Conservation (phyloP, 2,888 invertebrate genomes). For the Escarpia spicata region DNA sequence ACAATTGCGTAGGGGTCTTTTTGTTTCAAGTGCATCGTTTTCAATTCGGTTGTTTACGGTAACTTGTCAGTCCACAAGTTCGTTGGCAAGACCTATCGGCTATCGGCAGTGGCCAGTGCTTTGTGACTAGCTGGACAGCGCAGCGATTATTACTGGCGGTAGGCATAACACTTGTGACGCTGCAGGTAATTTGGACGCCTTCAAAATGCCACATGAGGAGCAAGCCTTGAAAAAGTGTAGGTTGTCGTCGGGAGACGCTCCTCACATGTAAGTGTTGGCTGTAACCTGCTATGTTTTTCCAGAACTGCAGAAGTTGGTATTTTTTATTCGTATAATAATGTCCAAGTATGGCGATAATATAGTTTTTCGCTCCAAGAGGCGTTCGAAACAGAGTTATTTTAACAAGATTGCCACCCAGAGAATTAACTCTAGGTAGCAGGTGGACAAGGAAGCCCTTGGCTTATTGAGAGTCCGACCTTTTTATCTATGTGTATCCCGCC, state of each 20-base stretch:
- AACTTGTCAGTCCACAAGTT: neutral
- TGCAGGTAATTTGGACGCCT: neutral
- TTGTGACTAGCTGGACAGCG: too few species aligned
- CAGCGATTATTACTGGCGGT: neutral
- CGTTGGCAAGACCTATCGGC: too few species aligned
- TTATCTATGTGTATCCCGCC: too few species aligned
- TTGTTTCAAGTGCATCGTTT: neutral
- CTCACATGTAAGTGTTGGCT: conserved; percentile 7
- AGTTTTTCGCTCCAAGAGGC: neutral
- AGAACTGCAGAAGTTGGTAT: neutral
- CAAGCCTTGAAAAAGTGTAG: neutral
- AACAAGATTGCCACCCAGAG: too few species aligned
- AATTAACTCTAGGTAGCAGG: too few species aligned
- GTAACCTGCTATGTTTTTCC: too few species aligned
- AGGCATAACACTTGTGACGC: neutral
- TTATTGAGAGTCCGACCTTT: too few species aligned
- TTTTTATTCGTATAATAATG: neutral
- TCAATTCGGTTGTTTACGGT: neutral
- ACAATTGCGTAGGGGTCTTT: too few species aligned
- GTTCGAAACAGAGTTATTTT: neutral
- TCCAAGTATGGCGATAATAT: neutral
- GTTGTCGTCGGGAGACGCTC: neutral
- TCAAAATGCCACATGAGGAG: neutral
- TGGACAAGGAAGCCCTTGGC: too few species aligned
- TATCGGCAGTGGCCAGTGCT: too few species aligned